Base-by-base conservation (phyloP, 2,797 vertebrate genomes). In the Eospalax fontanierii region DNA sequence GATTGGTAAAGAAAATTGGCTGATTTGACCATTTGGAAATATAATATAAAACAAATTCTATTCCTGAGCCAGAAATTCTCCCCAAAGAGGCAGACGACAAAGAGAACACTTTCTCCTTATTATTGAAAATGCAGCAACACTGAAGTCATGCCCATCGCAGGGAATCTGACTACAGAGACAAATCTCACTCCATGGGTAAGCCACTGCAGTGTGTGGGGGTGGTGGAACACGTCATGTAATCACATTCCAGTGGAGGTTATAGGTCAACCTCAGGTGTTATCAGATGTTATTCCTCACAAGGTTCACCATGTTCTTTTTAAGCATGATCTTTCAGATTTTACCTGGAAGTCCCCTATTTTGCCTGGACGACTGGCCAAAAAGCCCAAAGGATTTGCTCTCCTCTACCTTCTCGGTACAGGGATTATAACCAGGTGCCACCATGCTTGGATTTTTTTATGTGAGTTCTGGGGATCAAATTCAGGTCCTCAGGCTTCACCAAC, bases 111-210 rank as follows among this genome's bases (percentile, higher is more conserved):
- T 73, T 21, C 22, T 21, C 57, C 33, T 22, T 26, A 6, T 85
- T 12, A 8, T 2, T 30, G 9, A 35, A 11, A 1, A 4, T 19
- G n/a, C n/a, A n/a, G n/a, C n/a, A n/a, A n/a, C n/a, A n/a, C n/a
- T 38, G 22, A 63, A 3, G 38, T 30, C 4, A 16, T 43, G 4
- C 1, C 2, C 2, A 38, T 22, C 4, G 12, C 11, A 61, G 35
- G 19, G 50, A 73, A 28, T 57, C 83, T 71, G 35, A 43, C 46
- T 12, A 9, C n/a, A 35, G 21, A 46, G 46, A 33, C 35, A 35
- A 68, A 35, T 24, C 33, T 54, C 65, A 70, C 68, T 33, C 14
- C 33, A 26, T 8, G 1, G 15, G 4, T 54, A 33, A 28, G 14
- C 2, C 14, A 54, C 2, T 54, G 33, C 21, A 50, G 54, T 57